Evolutionary conservation across 1,140 invertebrate species (phyloP), one percentile per base, ranked within the genome.

Genomic region (Schlechtendalia chinensis): DNA sequence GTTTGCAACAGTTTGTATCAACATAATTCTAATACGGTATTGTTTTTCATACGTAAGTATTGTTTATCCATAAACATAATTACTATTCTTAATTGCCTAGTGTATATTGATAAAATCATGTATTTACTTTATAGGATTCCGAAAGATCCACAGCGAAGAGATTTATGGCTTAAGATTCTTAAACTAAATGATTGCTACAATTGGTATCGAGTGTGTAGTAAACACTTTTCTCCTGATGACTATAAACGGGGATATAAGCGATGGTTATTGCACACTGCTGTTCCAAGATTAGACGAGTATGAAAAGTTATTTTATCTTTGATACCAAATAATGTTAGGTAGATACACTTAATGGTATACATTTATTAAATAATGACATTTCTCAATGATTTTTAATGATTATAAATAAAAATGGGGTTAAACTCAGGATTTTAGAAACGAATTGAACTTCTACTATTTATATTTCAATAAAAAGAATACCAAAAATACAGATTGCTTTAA

Each of bases 41-140:
- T 16, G 24, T n/a, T 14, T 69, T 16, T 47, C 65, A 69, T 69
- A 0, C 65, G 65, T 69, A 22, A 69, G 65, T 69, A 69, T 47
- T 6, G 32, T 8, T 39, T 39, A n/a, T 39, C 32, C 8, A 39
- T 39, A 39, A 39, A 39, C 8, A 4, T 8, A 39, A 39, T 4
- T 39, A 17, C 6, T 61, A 27, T 61, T 5, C 27, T 3, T 8
- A 29, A 61, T 10, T 2, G 19, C 17, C 4, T 11, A 4, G 11
- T 4, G 27, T 29, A 19, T 19, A 32, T 19, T 32, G 0, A 39
- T 39, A 14, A n/a, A 1, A 22, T 45, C n/a, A n/a, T 39, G 8
- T 69, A 69, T 47, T 47, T 47, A 5, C 1, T 50, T 69, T 32
- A 50, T 69, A 69, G 67, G 24, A 10, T 69, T 1, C 67, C 67